Conservation (phyloP, 1,140 invertebrate species). For the Battus philenor region DNA sequence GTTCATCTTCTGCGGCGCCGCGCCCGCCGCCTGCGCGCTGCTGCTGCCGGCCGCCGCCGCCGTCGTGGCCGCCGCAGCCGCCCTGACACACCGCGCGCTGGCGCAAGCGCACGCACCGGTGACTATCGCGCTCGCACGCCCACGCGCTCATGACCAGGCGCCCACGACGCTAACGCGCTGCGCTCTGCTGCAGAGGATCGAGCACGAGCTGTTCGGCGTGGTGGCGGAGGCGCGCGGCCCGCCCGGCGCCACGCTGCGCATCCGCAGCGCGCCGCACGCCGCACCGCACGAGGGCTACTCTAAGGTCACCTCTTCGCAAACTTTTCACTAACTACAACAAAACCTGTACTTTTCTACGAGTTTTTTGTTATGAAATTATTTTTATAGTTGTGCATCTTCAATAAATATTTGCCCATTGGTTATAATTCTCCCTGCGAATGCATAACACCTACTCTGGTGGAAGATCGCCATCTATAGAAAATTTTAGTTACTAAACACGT, state of each 20-base stretch:
- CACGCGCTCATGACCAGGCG: too few relatives aligned
- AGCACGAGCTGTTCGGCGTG: conserved; percentile 31
- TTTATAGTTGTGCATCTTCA: too few relatives aligned
- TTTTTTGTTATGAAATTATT: too few relatives aligned
- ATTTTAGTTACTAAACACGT: too few relatives aligned
- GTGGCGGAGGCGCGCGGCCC: conserved; percentile 39
- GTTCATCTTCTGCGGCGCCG: conserved; percentile 50
- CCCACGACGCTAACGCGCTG: too few relatives aligned
- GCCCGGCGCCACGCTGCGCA: conserved; percentile 14
- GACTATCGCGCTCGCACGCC: neutral
- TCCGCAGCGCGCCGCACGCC: neutral
- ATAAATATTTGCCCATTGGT: too few relatives aligned
- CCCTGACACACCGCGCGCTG: conserved; percentile 22
- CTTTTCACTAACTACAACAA: too few relatives aligned
- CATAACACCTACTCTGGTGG: too few relatives aligned
- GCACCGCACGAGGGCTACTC: conserved; percentile 12
- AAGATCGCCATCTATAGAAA: too few relatives aligned
- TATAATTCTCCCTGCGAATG: too few relatives aligned
- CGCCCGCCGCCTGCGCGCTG: conserved; percentile 22
- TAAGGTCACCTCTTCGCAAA: too few relatives aligned
- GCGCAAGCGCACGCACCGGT: conserved; percentile 31
- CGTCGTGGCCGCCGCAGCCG: conserved; percentile 18
- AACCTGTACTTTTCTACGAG: too few relatives aligned
- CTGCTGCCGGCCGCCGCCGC: conserved; percentile 29
- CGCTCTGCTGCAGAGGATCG: conserved; percentile 31